A percentile compares a stretch with the other conserved stretches of the same genome.
Conservation (phyloP, 2,888 invertebrate genomes). For the Psylliodes chrysocephalus region DNA sequence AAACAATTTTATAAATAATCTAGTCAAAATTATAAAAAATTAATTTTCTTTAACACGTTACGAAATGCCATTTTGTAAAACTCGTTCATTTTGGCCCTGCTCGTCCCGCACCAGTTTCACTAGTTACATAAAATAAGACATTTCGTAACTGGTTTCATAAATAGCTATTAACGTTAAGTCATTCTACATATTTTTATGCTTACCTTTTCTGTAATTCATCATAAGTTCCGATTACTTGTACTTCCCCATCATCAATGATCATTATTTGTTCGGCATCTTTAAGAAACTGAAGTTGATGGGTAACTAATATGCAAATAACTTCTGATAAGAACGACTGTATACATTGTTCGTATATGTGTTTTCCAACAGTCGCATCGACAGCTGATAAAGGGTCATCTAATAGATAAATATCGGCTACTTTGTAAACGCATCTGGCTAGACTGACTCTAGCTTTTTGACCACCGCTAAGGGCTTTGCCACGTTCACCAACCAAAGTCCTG, state of each 20-base stretch:
- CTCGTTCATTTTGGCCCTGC: too few relatives aligned
- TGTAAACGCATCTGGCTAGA: constrained; percentile 80
- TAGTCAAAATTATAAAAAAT: too few relatives aligned
- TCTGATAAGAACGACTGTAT: constrained; percentile 70
- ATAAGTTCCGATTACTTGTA: constrained; percentile 65
- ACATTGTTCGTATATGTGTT: constrained; percentile 78
- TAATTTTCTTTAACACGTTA: too few relatives aligned
- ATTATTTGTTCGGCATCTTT: constrained; percentile 60
- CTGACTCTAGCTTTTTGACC: constrained; percentile 87
- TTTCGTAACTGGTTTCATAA: too few relatives aligned
- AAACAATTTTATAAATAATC: too few relatives aligned
- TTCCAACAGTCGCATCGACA: constrained; percentile 81
- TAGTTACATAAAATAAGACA: too few relatives aligned
- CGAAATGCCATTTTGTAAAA: too few relatives aligned
- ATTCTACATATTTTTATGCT: too few relatives aligned
- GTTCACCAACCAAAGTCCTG: constrained; percentile 81
- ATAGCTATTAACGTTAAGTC: too few relatives aligned
- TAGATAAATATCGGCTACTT: constrained; percentile 80
- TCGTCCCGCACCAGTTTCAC: too few relatives aligned
- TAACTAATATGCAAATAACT: constrained; percentile 74
- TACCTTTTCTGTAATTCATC: constrained; percentile 59
- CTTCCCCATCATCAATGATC: constrained; percentile 64
- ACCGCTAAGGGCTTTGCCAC: constrained; percentile 82
- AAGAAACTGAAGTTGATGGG: constrained; percentile 75
- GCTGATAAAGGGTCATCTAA: constrained; percentile 86